Conservation (phyloP, 2,888 invertebrate species). For the Rhagonycha lutea region DNA sequence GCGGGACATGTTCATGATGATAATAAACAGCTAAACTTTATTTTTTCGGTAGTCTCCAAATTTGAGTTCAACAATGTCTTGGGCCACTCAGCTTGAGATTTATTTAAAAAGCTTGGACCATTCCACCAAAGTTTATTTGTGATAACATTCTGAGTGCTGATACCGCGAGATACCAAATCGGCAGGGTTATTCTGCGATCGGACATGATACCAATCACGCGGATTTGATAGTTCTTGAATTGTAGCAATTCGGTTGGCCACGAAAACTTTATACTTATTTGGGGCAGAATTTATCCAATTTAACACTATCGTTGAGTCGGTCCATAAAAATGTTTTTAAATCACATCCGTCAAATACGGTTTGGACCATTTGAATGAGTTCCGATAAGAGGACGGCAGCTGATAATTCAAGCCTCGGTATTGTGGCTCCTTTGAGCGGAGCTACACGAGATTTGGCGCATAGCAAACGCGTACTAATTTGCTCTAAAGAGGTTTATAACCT, state of each 20-base stretch:
- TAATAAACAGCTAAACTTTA: no score
- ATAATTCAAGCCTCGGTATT: constrained; percentile 26
- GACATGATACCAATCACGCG: constrained; percentile 38
- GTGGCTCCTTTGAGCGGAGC: constrained; percentile 10
- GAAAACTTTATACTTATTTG: constrained; percentile 30
- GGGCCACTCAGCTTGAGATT: no score
- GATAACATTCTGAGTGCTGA: neutral
- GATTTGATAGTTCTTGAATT: constrained; percentile 37
- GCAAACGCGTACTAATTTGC: neutral
- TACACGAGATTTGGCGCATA: constrained; percentile 22
- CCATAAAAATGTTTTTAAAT: constrained; percentile 25
- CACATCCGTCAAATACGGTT: neutral
- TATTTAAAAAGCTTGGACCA: neutral
- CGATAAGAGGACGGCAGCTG: constrained; percentile 21
- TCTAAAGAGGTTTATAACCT: neutral
- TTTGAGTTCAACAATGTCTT: no score
- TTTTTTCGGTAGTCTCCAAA: no score
- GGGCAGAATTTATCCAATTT: constrained; percentile 24
- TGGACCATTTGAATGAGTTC: constrained; percentile 8
- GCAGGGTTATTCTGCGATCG: constrained; percentile 40
- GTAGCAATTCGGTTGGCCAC: constrained; percentile 41
- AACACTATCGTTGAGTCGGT: constrained; percentile 33
- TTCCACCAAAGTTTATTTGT: neutral
- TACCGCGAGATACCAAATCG: constrained; percentile 42
- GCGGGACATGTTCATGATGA: no score